Evolutionary conservation across 1,140 invertebrate genomes (phyloP), one percentile per base, ranked within the genome.

Genomic region (Dreissena rostriformis): DNA sequence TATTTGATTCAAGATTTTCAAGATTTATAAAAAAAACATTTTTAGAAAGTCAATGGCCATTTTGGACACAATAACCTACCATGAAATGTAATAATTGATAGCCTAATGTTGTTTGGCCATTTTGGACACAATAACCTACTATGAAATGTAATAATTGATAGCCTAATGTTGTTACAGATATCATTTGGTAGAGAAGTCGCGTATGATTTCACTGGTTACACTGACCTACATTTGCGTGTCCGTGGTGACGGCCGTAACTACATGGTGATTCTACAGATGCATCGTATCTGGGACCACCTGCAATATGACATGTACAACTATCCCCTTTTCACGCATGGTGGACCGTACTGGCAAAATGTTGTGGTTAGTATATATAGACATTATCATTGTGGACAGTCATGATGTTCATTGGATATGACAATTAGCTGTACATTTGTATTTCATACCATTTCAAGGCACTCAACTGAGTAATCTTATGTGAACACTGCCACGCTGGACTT

Each of bases 281-380:
- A 92, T 49, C 96, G 96, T 17, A 95, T 95, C 74, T 96, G 95
- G 89, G 97, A 99, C 92, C 91, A 98, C 14, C 94, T 94, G 17
- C 98, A 96, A 96, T 96, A 97, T 92, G 97, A 99, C 94, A 94
- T 96, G 22, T 98, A 96, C 92, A 94, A 96, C 88, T 99, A 96
- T 94, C 94, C 96, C 0, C 91, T 99, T 0, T 97, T 96, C 91
- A 99, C 98, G 0, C 95, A 97, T 93, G 98, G 98, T 66, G 98
- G 98, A 0, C 98, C 98, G 12, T 98, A 99, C 92, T 99, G 98
- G 98, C 98, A 99, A 94, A 94, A 96, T 80, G 95, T 96, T 0
- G 97, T 96, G 94, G 97, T 97, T 95, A 89, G n/a, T 78, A 39
- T n/a, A n/a, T n/a, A n/a, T n/a, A n/a, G n/a, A n/a, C n/a, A n/a